phyloP scores from a whole-genome alignment of 2,113 vertebrate genomes.

The Herpetotheres cachinnans region DNA sequence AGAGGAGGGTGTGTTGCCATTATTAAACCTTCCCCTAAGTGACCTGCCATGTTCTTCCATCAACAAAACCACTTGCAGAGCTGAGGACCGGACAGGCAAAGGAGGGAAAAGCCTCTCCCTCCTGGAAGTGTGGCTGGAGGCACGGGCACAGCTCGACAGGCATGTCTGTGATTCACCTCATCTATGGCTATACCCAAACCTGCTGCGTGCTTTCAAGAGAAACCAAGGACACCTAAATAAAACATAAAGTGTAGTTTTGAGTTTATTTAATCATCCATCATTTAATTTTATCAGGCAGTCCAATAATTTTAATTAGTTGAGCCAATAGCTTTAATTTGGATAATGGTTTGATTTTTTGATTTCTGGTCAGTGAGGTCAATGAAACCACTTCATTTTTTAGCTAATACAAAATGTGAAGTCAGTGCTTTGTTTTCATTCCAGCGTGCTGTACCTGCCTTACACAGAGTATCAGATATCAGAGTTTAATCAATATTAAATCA shows the following conservation, averaged over 20 bases:
- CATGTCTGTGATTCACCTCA: background rate
- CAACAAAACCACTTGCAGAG: background rate
- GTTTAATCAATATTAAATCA: slow-evolving; percentile 69
- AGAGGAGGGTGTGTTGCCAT: background rate
- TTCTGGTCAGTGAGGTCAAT: slow-evolving; percentile 46
- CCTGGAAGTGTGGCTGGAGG: background rate
- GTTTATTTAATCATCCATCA: background rate
- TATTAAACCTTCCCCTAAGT: background rate
- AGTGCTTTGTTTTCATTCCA: slow-evolving; percentile 34
- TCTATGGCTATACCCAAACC: slow-evolving; percentile 9
- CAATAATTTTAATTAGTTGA: background rate
- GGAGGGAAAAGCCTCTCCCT: background rate
- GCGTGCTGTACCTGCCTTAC: slow-evolving; percentile 46
- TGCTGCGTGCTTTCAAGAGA: slow-evolving; percentile 2
- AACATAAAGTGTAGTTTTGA: background rate
- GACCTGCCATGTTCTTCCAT: background rate
- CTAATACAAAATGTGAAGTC: slow-evolving; percentile 17
- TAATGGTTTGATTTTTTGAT: slow-evolving; percentile 51
- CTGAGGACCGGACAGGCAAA: background rate
- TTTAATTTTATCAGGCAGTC: background rate
- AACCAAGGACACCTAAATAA: background rate
- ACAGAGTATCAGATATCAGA: slow-evolving; percentile 54
- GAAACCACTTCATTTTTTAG: slow-evolving; percentile 23
- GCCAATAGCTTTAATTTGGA: slow-evolving; percentile 42
- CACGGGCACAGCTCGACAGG: background rate